phyloP scores from a whole-genome alignment of 2,113 vertebrate genomes.

The Onychostruthus taczanowskii region DNA sequence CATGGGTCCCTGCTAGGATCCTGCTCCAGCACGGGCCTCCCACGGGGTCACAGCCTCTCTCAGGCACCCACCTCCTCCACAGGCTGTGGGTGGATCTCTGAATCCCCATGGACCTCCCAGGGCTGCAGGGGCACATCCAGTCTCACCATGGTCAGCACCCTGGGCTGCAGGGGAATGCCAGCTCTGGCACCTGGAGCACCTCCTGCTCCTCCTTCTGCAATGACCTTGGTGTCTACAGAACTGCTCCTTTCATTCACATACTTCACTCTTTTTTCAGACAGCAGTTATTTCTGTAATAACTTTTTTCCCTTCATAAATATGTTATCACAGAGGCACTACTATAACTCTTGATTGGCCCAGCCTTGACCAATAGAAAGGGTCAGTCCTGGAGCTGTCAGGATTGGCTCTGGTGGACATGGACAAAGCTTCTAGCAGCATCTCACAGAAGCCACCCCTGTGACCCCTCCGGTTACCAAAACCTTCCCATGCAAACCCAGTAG shows the following conservation, averaged over 20 bases:
- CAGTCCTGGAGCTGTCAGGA: not conserved
- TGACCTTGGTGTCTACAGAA: not conserved
- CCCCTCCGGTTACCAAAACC: not conserved
- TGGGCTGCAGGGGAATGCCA: not conserved
- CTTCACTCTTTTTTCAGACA: not conserved
- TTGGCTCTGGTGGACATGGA: not conserved
- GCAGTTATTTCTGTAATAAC: not conserved
- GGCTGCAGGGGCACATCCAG: not conserved
- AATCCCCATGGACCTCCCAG: not conserved
- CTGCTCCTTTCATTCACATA: not conserved
- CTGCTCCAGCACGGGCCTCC: not conserved
- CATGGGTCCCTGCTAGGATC: not conserved
- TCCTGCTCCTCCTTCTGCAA: not conserved
- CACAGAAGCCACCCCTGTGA: not conserved
- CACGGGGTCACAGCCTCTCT: not conserved
- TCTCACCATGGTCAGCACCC: not conserved
- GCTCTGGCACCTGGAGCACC: not conserved
- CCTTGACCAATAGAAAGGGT: not conserved
- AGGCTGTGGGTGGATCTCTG: not conserved
- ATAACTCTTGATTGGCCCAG: not conserved
- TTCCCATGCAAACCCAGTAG: not conserved
- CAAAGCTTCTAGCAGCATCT: not conserved
- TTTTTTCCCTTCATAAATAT: not conserved
- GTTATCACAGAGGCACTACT: not conserved
- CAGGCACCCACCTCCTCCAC: not conserved